Evolutionary conservation across 2,797 vertebrate species (phyloP).

Genomic region (Acanthopagrus latus): DNA sequence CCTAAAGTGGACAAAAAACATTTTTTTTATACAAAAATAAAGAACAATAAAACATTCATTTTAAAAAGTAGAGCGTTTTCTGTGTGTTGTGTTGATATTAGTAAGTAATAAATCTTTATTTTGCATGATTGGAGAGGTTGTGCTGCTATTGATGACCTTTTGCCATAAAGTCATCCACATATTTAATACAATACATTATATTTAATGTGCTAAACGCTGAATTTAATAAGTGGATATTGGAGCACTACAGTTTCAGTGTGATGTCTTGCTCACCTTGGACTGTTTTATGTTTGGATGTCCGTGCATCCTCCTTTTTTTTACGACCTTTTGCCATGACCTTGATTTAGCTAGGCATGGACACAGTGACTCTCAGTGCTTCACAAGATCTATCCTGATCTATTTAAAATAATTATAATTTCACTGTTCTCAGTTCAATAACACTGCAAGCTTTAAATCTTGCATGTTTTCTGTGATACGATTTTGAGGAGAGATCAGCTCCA

Average conservation of each 20-base stretch:
- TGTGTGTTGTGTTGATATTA: slow-evolving; percentile 31
- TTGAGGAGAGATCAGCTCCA: background rate
- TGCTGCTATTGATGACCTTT: background rate
- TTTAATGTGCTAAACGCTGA: too few species aligned
- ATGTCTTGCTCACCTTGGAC: too few species aligned
- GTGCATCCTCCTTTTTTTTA: too few species aligned
- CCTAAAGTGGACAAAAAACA: slow-evolving; percentile 79
- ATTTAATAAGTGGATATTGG: too few species aligned
- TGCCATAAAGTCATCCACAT: background rate
- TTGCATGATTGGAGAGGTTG: background rate
- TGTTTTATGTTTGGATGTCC: too few species aligned
- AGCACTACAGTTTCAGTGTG: too few species aligned
- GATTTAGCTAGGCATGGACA: background rate
- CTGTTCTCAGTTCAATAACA: background rate
- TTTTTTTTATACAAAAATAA: slow-evolving; percentile 83
- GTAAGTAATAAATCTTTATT: background rate
- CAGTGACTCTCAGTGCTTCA: background rate
- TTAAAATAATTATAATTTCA: background rate
- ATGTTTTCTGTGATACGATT: background rate
- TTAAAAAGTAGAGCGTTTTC: slow-evolving; percentile 44
- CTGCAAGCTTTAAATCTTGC: background rate
- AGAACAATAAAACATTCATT: slow-evolving; percentile 81
- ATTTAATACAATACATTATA: too few species aligned
- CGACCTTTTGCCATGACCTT: background rate
- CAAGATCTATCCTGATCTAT: background rate